These are phyloP conservation scores for Neostethus bicornis DNA, from an alignment of 2,797 vertebrate genomes.

Conservation along the genomic window DNA sequence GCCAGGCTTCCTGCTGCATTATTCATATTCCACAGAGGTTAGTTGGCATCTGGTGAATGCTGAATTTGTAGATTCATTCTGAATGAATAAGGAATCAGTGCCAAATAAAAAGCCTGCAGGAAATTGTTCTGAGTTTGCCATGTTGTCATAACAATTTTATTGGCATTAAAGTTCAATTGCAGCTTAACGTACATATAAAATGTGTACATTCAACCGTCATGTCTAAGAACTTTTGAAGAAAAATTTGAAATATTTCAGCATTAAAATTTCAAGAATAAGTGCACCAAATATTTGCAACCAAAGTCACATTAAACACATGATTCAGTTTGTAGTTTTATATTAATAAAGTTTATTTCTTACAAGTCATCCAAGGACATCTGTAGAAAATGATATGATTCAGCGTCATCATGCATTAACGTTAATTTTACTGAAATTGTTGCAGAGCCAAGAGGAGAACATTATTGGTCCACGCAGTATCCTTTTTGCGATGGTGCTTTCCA, in stretches of 20 bases:
- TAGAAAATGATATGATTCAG: background rate
- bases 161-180: constrained; percentile 24
- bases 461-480: constrained; percentile 86
- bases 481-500: constrained; percentile 90
- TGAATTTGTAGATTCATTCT: constrained; percentile 31
- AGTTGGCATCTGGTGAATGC: constrained; percentile 48
- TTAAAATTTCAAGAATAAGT: constrained; percentile 7
- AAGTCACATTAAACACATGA: constrained; percentile 44
- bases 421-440: constrained; percentile 36
- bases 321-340: constrained; percentile 23
- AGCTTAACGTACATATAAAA: constrained; percentile 2
- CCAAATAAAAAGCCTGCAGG: constrained; percentile 15
- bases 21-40: constrained; percentile 48
- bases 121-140: background rate
- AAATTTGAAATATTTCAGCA: constrained; percentile 1
- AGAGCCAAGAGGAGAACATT: constrained; percentile 86
- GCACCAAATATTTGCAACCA: constrained; percentile 18
- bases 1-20: constrained; percentile 34
- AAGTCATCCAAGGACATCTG: background rate
- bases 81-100: constrained; percentile 27
- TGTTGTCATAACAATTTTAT: background rate
- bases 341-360: background rate
- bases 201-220: background rate
- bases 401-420: background rate
- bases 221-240: constrained; percentile 12